Evolutionary conservation across 2,888 invertebrate genomes (phyloP).

Genomic region (Lepidochrysops patricia): DNA sequence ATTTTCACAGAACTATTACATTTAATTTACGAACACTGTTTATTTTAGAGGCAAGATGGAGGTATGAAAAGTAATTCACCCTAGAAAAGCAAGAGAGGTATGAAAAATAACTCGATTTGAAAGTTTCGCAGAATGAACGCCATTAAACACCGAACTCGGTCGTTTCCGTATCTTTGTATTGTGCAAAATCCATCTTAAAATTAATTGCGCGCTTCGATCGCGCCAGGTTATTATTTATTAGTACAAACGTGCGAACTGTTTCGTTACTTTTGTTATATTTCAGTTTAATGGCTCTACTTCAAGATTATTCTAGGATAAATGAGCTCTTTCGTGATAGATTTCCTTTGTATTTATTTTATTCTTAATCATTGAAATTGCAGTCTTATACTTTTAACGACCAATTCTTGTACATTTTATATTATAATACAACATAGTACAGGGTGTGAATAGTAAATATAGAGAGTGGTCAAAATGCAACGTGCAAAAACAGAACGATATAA

Average conservation of each 20-base stretch:
- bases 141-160: constrained; percentile 24
- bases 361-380: too few relatives aligned
- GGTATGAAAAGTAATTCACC: too few relatives aligned
- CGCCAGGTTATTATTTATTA: constrained; percentile 23
- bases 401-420: too few relatives aligned
- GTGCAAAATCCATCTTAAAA: constrained; percentile 28
- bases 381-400: too few relatives aligned
- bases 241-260: background rate
- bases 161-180: constrained; percentile 26
- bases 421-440: too few relatives aligned
- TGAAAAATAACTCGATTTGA: constrained; percentile 11
- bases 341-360: too few relatives aligned
- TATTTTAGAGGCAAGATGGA: too few relatives aligned
- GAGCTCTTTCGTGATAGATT: background rate
- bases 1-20: too few relatives aligned
- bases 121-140: constrained; percentile 19
- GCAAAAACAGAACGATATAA: too few relatives aligned
- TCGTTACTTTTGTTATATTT: background rate
- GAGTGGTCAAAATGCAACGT: too few relatives aligned
- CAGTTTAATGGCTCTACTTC: background rate
- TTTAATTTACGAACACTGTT: too few relatives aligned
- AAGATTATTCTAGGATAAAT: background rate
- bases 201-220: constrained; percentile 30
- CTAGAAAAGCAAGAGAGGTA: background rate
- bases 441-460: too few relatives aligned